These are phyloP conservation scores for Andrena haemorrhoa DNA, from an alignment of 2,888 invertebrate species.

Conservation along the genomic window DNA sequence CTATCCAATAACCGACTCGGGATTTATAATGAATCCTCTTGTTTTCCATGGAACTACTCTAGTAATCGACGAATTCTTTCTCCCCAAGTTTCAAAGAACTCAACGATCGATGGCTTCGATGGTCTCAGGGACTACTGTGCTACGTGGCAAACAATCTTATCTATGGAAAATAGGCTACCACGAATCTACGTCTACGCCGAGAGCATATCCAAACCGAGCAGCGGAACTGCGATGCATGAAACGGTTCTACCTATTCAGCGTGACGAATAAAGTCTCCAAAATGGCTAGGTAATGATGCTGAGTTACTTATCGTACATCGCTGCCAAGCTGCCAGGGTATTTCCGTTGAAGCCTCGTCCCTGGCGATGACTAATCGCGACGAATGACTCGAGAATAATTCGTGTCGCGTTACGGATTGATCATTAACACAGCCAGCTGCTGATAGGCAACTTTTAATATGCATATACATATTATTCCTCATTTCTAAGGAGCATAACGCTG, in stretches of 20 bases:
- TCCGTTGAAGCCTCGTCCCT: not conserved
- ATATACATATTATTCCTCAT: not conserved
- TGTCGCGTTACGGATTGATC: constrained; percentile 12
- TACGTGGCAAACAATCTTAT: not conserved
- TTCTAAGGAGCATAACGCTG: not conserved
- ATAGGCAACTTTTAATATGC: not conserved
- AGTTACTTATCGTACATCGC: constrained; percentile 30
- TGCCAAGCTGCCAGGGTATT: constrained; percentile 20
- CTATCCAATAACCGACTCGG: not conserved
- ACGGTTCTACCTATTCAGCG: not conserved
- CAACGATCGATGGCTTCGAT: not conserved
- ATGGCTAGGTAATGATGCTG: not conserved
- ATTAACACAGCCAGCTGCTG: constrained; percentile 2
- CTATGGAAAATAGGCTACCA: not conserved
- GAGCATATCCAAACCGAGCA: not conserved
- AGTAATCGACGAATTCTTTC: not conserved
- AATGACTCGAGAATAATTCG: constrained; percentile 10
- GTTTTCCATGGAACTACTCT: not conserved
- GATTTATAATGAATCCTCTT: not conserved
- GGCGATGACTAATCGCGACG: constrained; percentile 16
- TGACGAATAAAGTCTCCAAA: not conserved
- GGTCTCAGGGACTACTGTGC: not conserved
- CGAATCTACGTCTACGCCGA: not conserved
- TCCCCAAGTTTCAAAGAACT: not conserved
- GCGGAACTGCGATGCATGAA: not conserved